A percentile compares a stretch with the other conserved stretches of the same genome.
phyloP scores from a whole-genome alignment of 2,888 invertebrate genomes.

The Azorinus chamasolen region DNA sequence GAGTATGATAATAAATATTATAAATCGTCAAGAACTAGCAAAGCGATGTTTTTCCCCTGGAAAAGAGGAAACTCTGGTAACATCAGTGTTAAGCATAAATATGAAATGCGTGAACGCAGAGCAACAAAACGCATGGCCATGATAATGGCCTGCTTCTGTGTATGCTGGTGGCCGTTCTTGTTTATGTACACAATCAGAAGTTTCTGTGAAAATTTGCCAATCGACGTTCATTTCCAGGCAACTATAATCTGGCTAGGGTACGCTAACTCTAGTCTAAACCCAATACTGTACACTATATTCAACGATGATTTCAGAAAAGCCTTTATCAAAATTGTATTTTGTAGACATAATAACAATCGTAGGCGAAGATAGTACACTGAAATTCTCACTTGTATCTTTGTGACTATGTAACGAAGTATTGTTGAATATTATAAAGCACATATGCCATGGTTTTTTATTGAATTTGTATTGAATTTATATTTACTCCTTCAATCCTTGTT shows the following conservation, averaged over 20 bases:
- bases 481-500: no score
- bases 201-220: conserved; percentile 77
- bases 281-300: conserved; percentile 86
- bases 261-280: conserved; percentile 85
- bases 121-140: conserved; percentile 86
- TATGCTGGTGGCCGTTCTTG: conserved; percentile 87
- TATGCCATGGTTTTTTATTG: no score
- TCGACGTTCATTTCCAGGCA: conserved; percentile 81
- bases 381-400: no score
- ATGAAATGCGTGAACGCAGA: conserved; percentile 84
- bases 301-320: conserved; percentile 86
- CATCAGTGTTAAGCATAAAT: conserved; percentile 76
- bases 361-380: conserved; percentile 10
- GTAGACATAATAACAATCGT: conserved; percentile 39
- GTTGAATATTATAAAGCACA: no score
- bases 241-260: conserved; percentile 86
- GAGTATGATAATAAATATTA: conserved; percentile 42
- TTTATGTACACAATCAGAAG: conserved; percentile 85
- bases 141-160: conserved; percentile 85
- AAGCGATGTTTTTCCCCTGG: conserved; percentile 61
- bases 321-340: conserved; percentile 79
- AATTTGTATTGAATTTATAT: no score
- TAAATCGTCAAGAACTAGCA: conserved; percentile 42
- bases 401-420: no score
- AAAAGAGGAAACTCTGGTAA: conserved; percentile 52